phyloP scores from a whole-genome alignment of 2,113 vertebrate species.

The Microcebus griseorufus region DNA sequence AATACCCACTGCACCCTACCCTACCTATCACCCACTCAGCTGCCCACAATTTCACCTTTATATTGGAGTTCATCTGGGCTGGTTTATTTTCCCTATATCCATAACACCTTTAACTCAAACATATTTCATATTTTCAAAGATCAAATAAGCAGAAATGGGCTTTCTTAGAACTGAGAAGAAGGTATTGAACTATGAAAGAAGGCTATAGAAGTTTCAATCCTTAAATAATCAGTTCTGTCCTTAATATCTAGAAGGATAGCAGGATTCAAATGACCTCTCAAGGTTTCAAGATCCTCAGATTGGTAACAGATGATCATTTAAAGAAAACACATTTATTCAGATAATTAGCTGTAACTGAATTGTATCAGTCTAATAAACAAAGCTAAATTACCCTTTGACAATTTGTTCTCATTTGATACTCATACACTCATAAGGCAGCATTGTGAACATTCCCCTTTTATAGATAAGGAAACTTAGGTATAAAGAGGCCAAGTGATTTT shows the following conservation, averaged over 20 bases:
- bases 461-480: neutral
- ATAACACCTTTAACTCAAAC: neutral
- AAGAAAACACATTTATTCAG: neutral
- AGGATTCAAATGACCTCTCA: neutral
- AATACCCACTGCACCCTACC: neutral
- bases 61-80: neutral
- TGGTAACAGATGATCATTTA: neutral
- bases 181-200: neutral
- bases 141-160: neutral
- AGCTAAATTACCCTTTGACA: neutral
- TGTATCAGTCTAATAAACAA: neutral
- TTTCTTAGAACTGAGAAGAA: neutral
- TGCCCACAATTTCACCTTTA: neutral
- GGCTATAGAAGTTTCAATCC: neutral
- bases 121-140: neutral
- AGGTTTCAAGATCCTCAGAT: neutral
- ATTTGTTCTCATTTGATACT: neutral
- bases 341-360: neutral
- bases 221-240: neutral
- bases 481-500: neutral
- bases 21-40: neutral
- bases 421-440: neutral
- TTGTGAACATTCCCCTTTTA: neutral
- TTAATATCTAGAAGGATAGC: neutral
- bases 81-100: neutral